Evolutionary conservation across 1,140 invertebrate species (phyloP).

Genomic region (Lasioglossum albipes): DNA sequence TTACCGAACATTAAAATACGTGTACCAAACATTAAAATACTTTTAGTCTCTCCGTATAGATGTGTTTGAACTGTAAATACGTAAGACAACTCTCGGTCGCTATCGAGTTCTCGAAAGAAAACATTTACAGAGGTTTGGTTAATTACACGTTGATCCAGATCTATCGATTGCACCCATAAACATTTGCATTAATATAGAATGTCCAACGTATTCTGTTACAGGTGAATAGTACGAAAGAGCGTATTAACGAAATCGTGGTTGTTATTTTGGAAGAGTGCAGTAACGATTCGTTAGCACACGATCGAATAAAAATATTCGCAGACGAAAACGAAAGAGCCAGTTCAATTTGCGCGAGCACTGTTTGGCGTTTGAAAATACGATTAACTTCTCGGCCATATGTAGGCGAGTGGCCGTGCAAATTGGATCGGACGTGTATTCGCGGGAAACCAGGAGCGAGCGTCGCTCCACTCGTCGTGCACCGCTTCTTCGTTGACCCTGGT

Average conservation of each 20-base stretch:
- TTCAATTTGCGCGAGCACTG: conserved; percentile 25
- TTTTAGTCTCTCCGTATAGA: not conserved
- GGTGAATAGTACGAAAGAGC: not conserved
- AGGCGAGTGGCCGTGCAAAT: conserved; percentile 25
- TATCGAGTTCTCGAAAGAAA: not conserved
- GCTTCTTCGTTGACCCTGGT: conserved; percentile 36
- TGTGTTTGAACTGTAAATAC: not conserved
- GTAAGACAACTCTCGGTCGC: not conserved
- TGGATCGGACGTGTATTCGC: conserved; percentile 34
- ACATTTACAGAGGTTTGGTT: conserved; percentile 18
- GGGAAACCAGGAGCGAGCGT: conserved; percentile 48
- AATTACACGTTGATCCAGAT: conserved; percentile 24
- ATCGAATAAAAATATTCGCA: conserved; percentile 10
- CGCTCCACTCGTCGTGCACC: conserved; percentile 26
- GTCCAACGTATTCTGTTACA: conserved; percentile 2
- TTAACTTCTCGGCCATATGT: conserved; percentile 42
- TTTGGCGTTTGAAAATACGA: conserved; percentile 19
- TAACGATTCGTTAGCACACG: not conserved
- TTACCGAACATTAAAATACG: conserved; percentile 20
- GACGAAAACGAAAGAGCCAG: conserved; percentile 20
- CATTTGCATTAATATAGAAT: conserved; percentile 8
- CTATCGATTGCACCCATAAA: conserved; percentile 30
- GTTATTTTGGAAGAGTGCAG: conserved; percentile 21
- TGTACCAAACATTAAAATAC: not conserved
- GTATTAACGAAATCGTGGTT: conserved; percentile 11